phyloP scores from a whole-genome alignment of 2,113 vertebrate genomes.

The Salvator merianae region DNA sequence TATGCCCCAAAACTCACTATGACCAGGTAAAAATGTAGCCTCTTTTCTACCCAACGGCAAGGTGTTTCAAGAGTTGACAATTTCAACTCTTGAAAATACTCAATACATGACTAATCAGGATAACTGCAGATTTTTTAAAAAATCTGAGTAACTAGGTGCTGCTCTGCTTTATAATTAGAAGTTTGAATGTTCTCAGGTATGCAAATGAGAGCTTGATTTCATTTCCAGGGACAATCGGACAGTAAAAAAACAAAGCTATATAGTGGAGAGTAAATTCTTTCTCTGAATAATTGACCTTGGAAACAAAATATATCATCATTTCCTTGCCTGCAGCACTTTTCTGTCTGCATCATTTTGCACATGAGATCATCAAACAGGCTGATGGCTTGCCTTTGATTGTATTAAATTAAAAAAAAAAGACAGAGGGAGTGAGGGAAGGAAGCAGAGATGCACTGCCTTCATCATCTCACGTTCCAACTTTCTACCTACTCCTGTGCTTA shows the following conservation, averaged over 20 bases:
- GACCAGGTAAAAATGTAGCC: not conserved
- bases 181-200: too few relatives aligned
- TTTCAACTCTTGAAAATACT: too few relatives aligned
- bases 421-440: too few relatives aligned
- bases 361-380: not conserved
- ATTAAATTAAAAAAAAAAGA: not conserved
- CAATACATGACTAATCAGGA: too few relatives aligned
- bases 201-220: too few relatives aligned
- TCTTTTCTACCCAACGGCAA: not conserved
- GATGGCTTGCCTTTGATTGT: not conserved
- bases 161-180: too few relatives aligned
- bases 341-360: not conserved
- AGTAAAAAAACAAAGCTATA: not conserved
- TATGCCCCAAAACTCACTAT: not conserved
- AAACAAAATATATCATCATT: not conserved
- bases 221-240: not conserved
- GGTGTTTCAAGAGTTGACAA: not conserved
- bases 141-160: too few relatives aligned
- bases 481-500: too few relatives aligned
- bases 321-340: not conserved
- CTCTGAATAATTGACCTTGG: not conserved
- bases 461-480: too few relatives aligned
- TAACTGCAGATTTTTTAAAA: too few relatives aligned
- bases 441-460: too few relatives aligned
- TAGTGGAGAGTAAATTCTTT: not conserved